phyloP scores from a whole-genome alignment of 2,888 invertebrate genomes.

The Pachycephus smyrnensis region DNA sequence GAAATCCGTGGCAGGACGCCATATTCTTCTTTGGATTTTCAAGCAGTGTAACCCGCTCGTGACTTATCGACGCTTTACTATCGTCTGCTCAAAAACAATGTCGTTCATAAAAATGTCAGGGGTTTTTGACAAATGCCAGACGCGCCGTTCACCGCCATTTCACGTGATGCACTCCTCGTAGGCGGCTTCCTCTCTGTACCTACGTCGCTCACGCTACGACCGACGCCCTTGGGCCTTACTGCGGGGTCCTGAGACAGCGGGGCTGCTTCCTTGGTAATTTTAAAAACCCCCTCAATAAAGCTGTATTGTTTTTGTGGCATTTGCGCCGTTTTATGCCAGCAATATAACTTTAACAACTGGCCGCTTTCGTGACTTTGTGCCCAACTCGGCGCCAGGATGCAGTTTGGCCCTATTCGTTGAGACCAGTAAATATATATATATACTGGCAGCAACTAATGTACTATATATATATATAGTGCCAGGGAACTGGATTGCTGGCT shows the following conservation, averaged over 20 bases:
- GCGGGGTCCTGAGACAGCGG: background rate
- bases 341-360: conserved; percentile 62
- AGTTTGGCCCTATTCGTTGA: conserved; percentile 1
- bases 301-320: conserved; percentile 60
- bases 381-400: conserved; percentile 49
- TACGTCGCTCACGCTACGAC: background rate
- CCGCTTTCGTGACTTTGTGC: conserved; percentile 50
- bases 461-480: conserved; percentile 20
- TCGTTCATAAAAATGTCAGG: conserved; percentile 40
- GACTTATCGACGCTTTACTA: conserved; percentile 23
- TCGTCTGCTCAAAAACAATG: conserved; percentile 23
- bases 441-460: background rate
- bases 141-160: conserved; percentile 15
- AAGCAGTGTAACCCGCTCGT: background rate
- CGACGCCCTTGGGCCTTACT: background rate
- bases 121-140: conserved; percentile 39
- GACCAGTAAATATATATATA: background rate
- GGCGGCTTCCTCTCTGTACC: background rate
- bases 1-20: conserved; percentile 3
- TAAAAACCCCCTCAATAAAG: conserved; percentile 48
- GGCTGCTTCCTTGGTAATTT: conserved; percentile 20
- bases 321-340: conserved; percentile 57
- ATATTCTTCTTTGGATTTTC: background rate
- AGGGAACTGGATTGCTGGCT: conserved; percentile 38
- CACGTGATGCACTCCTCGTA: background rate